Percentiles rank a stretch among this genome's conserved stretches.
Conservation (phyloP, 2,888 invertebrate species). For the Unio pictorum region DNA sequence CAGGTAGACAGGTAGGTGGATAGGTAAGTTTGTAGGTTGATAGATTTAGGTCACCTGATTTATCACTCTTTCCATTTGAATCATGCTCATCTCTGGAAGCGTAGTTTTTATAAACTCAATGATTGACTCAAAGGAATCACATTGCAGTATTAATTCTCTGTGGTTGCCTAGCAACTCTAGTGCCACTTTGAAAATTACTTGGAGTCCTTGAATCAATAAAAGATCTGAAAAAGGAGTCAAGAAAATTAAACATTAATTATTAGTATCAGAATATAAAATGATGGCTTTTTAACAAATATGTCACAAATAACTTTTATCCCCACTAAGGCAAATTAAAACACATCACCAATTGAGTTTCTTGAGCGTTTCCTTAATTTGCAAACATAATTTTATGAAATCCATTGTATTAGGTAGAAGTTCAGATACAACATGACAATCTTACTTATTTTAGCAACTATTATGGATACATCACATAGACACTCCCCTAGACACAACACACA, state of each 20-base stretch:
- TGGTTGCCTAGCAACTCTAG: constrained; percentile 88
- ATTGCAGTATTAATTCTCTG: constrained; percentile 85
- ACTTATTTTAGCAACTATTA: too few species aligned
- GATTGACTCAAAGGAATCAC: constrained; percentile 92
- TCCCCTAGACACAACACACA: too few species aligned
- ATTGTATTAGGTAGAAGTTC: too few species aligned
- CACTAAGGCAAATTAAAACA: background rate
- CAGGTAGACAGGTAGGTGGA: background rate
- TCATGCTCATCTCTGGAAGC: constrained; percentile 72
- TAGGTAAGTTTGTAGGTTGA: too few species aligned
- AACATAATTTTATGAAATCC: too few species aligned
- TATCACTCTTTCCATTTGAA: constrained; percentile 84
- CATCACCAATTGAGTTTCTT: background rate
- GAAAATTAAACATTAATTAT: background rate
- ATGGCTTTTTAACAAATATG: background rate
- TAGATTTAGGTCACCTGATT: constrained; percentile 78
- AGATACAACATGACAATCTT: too few species aligned
- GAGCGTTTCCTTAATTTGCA: too few species aligned
- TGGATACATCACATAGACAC: too few species aligned
- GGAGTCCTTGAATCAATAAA: constrained; percentile 90
- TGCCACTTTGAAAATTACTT: constrained; percentile 91
- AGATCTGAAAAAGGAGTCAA: constrained; percentile 79
- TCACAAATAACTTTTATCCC: background rate
- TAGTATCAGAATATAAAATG: background rate
- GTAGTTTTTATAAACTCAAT: constrained; percentile 92